phyloP scores from a whole-genome alignment of 30 jellyfish, hydroid and myxozoan species.

The Chironex yamaguchii region DNA sequence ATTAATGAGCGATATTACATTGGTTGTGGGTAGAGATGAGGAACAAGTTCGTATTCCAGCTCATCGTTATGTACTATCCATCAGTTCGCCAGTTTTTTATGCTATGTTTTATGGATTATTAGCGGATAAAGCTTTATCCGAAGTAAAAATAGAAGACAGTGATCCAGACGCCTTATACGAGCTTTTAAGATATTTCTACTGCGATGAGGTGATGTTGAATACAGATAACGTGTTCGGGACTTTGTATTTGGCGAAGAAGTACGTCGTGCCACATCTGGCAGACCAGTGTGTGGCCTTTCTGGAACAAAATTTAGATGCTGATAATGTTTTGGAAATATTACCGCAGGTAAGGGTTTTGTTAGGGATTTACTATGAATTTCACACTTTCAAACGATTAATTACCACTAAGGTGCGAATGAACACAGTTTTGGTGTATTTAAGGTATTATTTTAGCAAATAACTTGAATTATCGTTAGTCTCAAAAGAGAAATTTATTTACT shows the following conservation, averaged over 20 bases:
- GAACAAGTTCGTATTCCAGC: constrained; percentile 54
- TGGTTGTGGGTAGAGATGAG: constrained; percentile 59
- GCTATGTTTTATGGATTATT: constrained; percentile 77
- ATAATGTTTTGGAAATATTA: constrained; percentile 69
- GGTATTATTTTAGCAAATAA: too few species aligned
- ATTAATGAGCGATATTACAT: constrained; percentile 66
- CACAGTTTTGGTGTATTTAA: too few species aligned
- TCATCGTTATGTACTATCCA: constrained; percentile 67
- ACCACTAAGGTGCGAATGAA: too few species aligned
- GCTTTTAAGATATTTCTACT: constrained; percentile 66
- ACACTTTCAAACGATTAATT: too few species aligned
- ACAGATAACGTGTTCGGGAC: constrained; percentile 80
- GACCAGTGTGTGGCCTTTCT: constrained; percentile 70
- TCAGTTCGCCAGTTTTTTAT: constrained; percentile 72
- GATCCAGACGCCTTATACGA: constrained; percentile 65
- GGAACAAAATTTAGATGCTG: constrained; percentile 76
- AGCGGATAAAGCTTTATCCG: constrained; percentile 34
- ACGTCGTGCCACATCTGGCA: constrained; percentile 69
- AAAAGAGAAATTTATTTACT: too few species aligned
- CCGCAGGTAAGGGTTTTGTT: constrained; percentile 60
- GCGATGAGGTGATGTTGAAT: constrained; percentile 62
- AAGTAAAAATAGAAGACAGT: constrained; percentile 65
- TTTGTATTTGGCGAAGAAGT: constrained; percentile 69
- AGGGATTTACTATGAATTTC: too few species aligned
- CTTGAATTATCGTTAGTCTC: too few species aligned